Conservation (phyloP, 2,113 vertebrate species). For the Eolophus roseicapilla region DNA sequence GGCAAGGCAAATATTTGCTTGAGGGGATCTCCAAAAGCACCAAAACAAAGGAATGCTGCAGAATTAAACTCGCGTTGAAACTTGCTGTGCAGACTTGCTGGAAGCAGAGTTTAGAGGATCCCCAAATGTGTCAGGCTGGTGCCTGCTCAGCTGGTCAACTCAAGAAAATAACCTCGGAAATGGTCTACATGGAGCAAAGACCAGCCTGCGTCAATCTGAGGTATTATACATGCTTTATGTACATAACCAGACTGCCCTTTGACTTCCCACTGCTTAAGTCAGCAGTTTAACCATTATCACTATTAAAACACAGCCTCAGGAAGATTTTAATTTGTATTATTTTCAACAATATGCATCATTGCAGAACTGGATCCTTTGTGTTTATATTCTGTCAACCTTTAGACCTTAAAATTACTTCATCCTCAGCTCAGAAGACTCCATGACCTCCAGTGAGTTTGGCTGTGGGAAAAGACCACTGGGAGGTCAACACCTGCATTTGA, state of each 20-base stretch:
- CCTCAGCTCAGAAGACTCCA: not conserved
- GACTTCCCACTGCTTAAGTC: not conserved
- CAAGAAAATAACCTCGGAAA: not conserved
- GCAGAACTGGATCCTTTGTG: not conserved
- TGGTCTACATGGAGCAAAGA: not conserved
- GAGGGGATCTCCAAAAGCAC: not conserved
- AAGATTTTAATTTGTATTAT: not conserved
- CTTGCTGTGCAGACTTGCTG: not conserved
- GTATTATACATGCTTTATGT: not conserved
- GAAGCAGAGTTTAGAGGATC: not conserved
- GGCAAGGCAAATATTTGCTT: not conserved
- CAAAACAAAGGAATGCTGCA: not conserved
- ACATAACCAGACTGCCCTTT: not conserved
- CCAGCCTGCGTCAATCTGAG: not conserved
- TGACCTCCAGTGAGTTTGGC: not conserved
- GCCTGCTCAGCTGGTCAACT: not conserved
- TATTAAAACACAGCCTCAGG: not conserved
- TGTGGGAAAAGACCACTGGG: not conserved
- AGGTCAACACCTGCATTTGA: not conserved
- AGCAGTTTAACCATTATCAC: not conserved
- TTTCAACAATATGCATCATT: not conserved
- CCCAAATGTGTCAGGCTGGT: not conserved
- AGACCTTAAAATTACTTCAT: not conserved
- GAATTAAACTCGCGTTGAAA: not conserved
- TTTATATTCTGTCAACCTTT: not conserved